phyloP scores from a whole-genome alignment of 1,140 invertebrate genomes.

The Aphelenchoides besseyi region DNA sequence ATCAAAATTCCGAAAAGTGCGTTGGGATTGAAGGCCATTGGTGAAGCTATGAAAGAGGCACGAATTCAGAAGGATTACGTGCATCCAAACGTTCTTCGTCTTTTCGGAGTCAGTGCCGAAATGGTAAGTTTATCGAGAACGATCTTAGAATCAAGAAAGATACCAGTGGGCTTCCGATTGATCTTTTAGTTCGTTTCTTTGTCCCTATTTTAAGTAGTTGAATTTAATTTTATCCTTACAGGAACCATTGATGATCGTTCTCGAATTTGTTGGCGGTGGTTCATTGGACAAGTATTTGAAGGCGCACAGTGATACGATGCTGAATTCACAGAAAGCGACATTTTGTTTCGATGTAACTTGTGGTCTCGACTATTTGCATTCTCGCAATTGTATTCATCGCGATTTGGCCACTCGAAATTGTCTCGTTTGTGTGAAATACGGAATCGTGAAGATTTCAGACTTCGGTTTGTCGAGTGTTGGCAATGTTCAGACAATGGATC shows the following conservation, averaged over 20 bases:
- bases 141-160: conserved; percentile 9
- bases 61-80: conserved; percentile 35
- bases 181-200: no score
- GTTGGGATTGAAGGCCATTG: conserved; percentile 22
- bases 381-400: conserved; percentile 33
- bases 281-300: conserved; percentile 34
- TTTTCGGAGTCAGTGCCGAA: conserved; percentile 37
- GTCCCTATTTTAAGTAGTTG: neutral
- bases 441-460: conserved; percentile 40
- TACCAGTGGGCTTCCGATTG: no score
- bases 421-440: conserved; percentile 17
- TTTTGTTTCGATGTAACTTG: conserved; percentile 41
- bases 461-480: conserved; percentile 39
- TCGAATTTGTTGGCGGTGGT: conserved; percentile 24
- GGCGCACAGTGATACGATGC: conserved; percentile 24
- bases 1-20: conserved; percentile 36
- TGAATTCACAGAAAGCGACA: conserved; percentile 25
- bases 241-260: conserved; percentile 24
- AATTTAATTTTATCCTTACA: no score
- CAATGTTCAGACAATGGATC: conserved; percentile 22
- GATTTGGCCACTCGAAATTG: conserved; percentile 41
- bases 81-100: conserved; percentile 38
- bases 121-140: conserved; percentile 17
- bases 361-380: conserved; percentile 35
- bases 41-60: conserved; percentile 38